Conservation (phyloP, 2,888 invertebrate genomes). For the Muschampia plurimacula region DNA sequence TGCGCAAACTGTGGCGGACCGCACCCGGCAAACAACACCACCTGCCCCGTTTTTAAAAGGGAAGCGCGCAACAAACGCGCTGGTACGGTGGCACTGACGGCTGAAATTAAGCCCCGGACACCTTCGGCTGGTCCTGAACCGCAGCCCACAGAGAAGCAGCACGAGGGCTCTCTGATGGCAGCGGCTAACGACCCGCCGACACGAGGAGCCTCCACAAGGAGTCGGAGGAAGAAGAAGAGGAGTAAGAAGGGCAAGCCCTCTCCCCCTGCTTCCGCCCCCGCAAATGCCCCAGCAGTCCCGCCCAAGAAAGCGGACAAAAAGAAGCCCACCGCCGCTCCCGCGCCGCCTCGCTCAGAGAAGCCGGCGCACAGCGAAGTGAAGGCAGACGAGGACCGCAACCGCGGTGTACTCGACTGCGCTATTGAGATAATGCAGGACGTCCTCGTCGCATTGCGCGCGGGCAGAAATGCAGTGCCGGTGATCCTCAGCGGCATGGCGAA, state of each 20-base stretch:
- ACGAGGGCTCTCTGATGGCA: conserved; percentile 27
- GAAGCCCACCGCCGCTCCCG: neutral
- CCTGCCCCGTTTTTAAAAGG: conserved; percentile 37
- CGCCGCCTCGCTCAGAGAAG: neutral
- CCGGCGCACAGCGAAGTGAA: conserved; percentile 4
- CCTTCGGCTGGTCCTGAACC: neutral
- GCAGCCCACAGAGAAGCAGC: conserved; percentile 9
- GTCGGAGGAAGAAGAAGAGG: conserved; percentile 15
- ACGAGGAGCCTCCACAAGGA: conserved; percentile 6
- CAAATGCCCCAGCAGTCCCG: neutral
- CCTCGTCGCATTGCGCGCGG: neutral
- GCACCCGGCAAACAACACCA: conserved; percentile 32
- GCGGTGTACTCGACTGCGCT: neutral
- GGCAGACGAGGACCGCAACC: neutral
- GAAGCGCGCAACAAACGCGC: conserved; percentile 38
- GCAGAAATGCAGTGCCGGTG: neutral
- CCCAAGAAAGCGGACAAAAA: conserved; percentile 2
- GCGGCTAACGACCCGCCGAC: neutral
- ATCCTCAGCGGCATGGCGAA: conserved; percentile 1
- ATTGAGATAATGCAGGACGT: conserved; percentile 6
- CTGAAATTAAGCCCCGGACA: neutral
- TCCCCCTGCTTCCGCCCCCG: conserved; percentile 2
- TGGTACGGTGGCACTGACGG: conserved; percentile 9
- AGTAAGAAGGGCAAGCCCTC: conserved; percentile 16
- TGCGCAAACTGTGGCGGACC: conserved; percentile 36